These are phyloP conservation scores for Mirounga angustirostris DNA, from an alignment of 2,113 vertebrate species.

Conservation along the genomic window DNA sequence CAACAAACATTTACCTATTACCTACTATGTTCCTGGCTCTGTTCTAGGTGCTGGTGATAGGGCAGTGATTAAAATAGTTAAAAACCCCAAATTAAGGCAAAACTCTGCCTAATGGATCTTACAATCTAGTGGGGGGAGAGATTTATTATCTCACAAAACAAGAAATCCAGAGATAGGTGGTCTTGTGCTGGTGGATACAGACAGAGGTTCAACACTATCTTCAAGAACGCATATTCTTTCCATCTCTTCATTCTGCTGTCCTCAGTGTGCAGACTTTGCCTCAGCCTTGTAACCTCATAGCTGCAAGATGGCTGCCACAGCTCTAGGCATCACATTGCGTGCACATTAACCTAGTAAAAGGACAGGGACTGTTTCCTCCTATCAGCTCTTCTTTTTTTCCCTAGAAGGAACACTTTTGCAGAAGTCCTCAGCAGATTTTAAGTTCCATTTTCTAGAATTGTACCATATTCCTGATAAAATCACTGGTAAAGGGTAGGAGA, in stretches of 20 bases:
- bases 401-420: neutral
- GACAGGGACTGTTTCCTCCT: neutral
- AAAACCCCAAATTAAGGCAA: neutral
- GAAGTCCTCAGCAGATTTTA: neutral
- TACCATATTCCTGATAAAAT: conserved; percentile 23
- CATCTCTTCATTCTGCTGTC: neutral
- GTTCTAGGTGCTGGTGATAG: neutral
- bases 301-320: neutral
- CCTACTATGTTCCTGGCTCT: neutral
- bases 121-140: neutral
- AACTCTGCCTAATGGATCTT: neutral
- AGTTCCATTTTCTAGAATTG: conserved; percentile 18
- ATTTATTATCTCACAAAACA: neutral
- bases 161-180: neutral
- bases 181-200: neutral
- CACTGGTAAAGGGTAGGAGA: neutral
- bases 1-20: neutral
- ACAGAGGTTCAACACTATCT: neutral
- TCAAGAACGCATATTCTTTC: neutral
- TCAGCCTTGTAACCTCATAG: neutral
- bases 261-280: neutral
- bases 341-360: neutral
- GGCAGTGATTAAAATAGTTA: neutral
- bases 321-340: neutral
- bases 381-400: neutral